These are phyloP conservation scores for Bombus superbus DNA, from an alignment of 1,140 invertebrate genomes.

Conservation along the genomic window DNA sequence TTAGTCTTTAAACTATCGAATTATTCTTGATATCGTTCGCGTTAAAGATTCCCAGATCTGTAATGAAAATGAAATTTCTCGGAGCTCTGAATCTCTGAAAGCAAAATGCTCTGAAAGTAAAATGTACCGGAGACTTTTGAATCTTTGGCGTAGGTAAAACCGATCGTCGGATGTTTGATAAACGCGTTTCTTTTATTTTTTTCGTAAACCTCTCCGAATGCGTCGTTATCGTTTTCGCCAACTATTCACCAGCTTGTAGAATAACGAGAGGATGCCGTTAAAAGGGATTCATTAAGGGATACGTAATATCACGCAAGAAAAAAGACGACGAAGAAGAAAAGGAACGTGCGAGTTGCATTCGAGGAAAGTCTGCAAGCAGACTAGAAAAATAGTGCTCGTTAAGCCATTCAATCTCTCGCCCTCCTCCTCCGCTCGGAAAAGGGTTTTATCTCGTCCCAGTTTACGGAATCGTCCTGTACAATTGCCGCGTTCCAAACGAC, in stretches of 20 bases:
- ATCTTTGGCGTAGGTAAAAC: too few relatives aligned
- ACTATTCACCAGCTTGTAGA: not conserved
- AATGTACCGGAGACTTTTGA: too few relatives aligned
- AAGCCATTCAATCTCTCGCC: not conserved
- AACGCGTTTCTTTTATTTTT: not conserved
- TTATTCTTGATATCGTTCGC: too few relatives aligned
- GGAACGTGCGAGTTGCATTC: not conserved
- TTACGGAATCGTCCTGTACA: conserved; percentile 21
- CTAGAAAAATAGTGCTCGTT: conserved; percentile 31
- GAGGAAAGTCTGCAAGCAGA: not conserved
- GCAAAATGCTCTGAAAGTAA: too few relatives aligned
- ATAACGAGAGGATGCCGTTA: not conserved
- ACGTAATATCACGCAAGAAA: not conserved
- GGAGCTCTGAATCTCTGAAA: too few relatives aligned
- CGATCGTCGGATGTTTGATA: not conserved
- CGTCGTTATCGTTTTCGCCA: not conserved
- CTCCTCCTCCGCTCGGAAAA: not conserved
- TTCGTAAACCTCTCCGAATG: not conserved
- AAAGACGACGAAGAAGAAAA: not conserved
- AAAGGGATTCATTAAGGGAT: conserved; percentile 18
- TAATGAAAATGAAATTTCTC: too few relatives aligned
- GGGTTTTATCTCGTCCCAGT: conserved; percentile 14
- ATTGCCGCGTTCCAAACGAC: not conserved
- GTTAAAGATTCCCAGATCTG: accelerated
- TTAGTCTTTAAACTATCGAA: too few relatives aligned